Evolutionary conservation across 2,113 vertebrate species (phyloP), one percentile per base, ranked within the genome.

Genomic region (Aldabrachelys gigantea): DNA sequence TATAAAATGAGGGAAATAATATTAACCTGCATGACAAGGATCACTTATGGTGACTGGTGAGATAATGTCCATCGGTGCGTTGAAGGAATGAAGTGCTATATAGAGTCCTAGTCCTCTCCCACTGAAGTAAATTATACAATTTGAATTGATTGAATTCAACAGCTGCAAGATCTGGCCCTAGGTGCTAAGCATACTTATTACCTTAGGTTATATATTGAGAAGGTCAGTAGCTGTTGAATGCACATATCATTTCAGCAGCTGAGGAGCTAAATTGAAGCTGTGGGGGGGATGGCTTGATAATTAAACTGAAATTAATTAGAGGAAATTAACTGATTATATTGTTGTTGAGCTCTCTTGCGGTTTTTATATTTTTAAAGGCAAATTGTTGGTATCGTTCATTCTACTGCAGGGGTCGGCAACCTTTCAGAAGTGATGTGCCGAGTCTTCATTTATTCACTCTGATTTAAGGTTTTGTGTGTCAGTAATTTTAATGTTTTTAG

Each of bases 261-360:
- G 72, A 44, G 38, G 72, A 44, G 38, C n/a, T n/a, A 69, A 69
- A 69, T 21, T 14, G 0, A 1, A 25, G 9, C n/a, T 54, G 72
- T 59, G 87, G 22, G 21, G 22, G 21, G 0, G 22, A 21, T 24
- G 41, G 38, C 31, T 31, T 57, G 5, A 0, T 4, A 14, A n/a
- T 25, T 22, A 22, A 22, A 5, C 25, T 0, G 0, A 89, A 19
- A 56, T 57, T 2, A 19, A 0, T 2, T n/a, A 1, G 24, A 8
- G 17, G 11, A 1, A 75, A 75, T 14, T 53, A 21, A 3, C 35
- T 47, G 27, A 11, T 10, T 53, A 14, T 44, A 5, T 38, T 41
- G 1, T 25, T 52, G 49, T 17, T 3, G 5, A 56, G 1, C 0
- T 8, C 2, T 5, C 4, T 0, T 59, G 9, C 31, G 16, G 14